A percentile compares a stretch with the other conserved stretches of the same genome.
phyloP scores from a whole-genome alignment of 2,113 vertebrate species.

The Neodontobutis hainanensis region DNA sequence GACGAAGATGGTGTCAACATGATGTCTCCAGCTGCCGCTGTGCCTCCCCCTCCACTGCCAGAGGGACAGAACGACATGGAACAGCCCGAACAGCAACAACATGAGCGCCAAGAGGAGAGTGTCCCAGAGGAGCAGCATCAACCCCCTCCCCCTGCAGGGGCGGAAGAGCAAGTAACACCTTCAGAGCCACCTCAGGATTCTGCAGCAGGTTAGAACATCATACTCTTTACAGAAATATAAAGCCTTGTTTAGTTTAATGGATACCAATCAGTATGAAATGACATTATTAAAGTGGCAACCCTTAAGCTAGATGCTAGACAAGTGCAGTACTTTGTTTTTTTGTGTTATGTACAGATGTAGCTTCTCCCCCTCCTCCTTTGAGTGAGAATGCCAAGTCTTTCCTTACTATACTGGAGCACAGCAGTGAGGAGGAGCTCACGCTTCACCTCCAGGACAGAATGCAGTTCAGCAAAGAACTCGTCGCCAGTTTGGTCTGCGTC shows the following conservation, averaged over 20 bases:
- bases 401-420: constrained; percentile 84
- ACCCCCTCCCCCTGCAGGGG: constrained; percentile 58
- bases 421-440: constrained; percentile 87
- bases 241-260: not conserved
- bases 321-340: not conserved
- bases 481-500: constrained; percentile 84
- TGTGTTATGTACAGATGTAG: constrained; percentile 46
- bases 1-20: constrained; percentile 57
- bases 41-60: constrained; percentile 66
- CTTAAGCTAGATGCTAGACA: not conserved
- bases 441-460: constrained; percentile 88
- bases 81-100: constrained; percentile 49
- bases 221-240: too few species aligned
- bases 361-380: constrained; percentile 66
- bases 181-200: constrained; percentile 46
- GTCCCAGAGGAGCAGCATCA: constrained; percentile 41
- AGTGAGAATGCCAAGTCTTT: constrained; percentile 85
- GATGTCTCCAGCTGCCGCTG: constrained; percentile 40
- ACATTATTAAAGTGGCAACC: too few species aligned
- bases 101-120: constrained; percentile 34
- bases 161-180: constrained; percentile 64
- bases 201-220: constrained; percentile 55
- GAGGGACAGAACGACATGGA: constrained; percentile 64
- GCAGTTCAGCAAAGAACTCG: constrained; percentile 89
- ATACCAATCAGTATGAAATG: not conserved